These are phyloP conservation scores for Hypolimnas misippus DNA, from an alignment of 2,888 invertebrate genomes.

Conservation along the genomic window DNA sequence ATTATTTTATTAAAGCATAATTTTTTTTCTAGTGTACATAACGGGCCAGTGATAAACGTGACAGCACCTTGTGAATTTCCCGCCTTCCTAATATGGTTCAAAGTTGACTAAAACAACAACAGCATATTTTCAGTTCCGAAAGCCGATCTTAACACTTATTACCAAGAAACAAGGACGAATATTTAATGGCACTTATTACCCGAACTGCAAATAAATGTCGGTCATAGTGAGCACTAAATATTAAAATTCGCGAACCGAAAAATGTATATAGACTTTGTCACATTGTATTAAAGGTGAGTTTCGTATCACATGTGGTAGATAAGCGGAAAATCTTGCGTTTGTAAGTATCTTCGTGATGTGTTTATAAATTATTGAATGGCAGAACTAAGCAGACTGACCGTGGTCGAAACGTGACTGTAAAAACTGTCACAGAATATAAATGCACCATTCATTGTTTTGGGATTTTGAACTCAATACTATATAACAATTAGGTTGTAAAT, in stretches of 20 bases:
- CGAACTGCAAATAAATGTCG: slow-evolving; percentile 42
- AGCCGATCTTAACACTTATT: slow-evolving; percentile 21
- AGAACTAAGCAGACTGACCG: slow-evolving; percentile 49
- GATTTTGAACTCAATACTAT: slow-evolving; percentile 39
- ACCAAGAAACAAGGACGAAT: slow-evolving; percentile 31
- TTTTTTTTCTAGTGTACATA: slow-evolving; percentile 42
- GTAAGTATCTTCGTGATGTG: slow-evolving; percentile 54
- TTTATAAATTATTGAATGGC: slow-evolving; percentile 57
- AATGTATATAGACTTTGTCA: slow-evolving; percentile 11
- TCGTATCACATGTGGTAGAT: slow-evolving; percentile 10
- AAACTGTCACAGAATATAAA: slow-evolving; percentile 61
- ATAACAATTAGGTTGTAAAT: slow-evolving; percentile 33
- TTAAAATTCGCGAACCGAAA: slow-evolving; percentile 13
- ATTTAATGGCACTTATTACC: slow-evolving; percentile 25
- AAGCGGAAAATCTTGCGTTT: slow-evolving; percentile 43
- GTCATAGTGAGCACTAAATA: slow-evolving; percentile 25
- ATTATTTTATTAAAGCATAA: too few relatives aligned
- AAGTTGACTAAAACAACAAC: slow-evolving; percentile 60
- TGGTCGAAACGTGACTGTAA: slow-evolving; percentile 59
- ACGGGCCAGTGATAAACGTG: slow-evolving; percentile 50
- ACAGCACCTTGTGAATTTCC: slow-evolving; percentile 49
- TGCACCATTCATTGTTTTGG: slow-evolving; percentile 33
- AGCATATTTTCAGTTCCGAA: slow-evolving; percentile 41
- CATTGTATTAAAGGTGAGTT: slow-evolving; percentile 13
- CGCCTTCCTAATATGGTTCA: slow-evolving; percentile 59